Base-by-base conservation (phyloP, 2,888 invertebrate species). In the Magallana nippona region DNA sequence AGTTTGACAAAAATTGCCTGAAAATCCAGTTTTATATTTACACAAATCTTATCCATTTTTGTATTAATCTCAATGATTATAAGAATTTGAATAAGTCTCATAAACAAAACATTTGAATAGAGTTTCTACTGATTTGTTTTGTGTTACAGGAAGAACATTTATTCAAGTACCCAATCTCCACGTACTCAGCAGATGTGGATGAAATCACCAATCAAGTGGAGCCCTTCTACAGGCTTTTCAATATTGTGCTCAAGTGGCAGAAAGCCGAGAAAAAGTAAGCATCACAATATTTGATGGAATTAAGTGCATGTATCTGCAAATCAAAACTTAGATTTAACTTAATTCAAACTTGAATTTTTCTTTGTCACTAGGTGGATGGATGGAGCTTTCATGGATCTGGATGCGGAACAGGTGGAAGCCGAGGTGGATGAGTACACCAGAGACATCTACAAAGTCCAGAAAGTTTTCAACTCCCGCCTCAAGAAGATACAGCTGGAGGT, bases 301-400 rank as follows among this genome's bases (percentile, higher is more conserved):
- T 44, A 44, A 44, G 44, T n/a, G n/a, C n/a, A n/a, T n/a, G n/a
- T 44, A 5, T 44, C 5, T 0, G 71, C 27, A 27, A 71, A 71
- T n/a, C 13, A 5, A 44, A 71, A 32, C 19, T 27, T 13, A n/a
- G 10, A 71, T 0, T 5, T n/a, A 0, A 60, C 5, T 60, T 60
- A 13, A 5, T 60, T 17, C 10, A 17, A n/a, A 60, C 62, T n/a
- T 8, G 8, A 22, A 44, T 5, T 78, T n/a, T 57, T 15, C 11
- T n/a, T 77, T 27, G 8, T 58, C 71, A 55, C 17, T 78, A 90
- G 97, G 11, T 98, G 98, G 97, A 96, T 98, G 95, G 97, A 98
- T 93, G 98, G 98, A 0, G 96, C 97, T 1, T 98, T 98, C 94
- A 96, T 97, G 93, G 97, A 97, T 92, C 95, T 98, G 87, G 96